Evolutionary conservation across 2,888 invertebrate species (phyloP), one percentile per base, ranked within the genome.

Genomic region (Leptopilina syphax): DNA sequence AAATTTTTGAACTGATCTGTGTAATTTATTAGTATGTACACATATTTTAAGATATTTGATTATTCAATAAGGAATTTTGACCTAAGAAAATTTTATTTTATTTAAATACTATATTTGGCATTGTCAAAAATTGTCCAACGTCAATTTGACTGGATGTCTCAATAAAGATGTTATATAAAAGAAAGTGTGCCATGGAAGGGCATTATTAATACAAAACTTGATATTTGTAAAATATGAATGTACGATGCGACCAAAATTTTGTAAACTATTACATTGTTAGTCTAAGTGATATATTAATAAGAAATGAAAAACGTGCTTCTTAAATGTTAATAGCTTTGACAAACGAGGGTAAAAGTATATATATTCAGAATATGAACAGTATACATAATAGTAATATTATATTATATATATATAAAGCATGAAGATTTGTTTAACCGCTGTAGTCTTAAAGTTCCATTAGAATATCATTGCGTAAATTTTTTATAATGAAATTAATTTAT

Each of bases 211-310:
- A 60, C 18, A 18, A 60, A n/a, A 18, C 60, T 1, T 18, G 18
- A 8, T 18, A 6, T 18, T 60, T 60, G 60, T 60, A 60, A 18
- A 60, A 47, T 47, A 47, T 47, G 9, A 47, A 47, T 60, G 60
- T 60, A 60, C 60, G 60, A 60, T 60, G 18, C 60, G n/a, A 60
- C 18, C 60, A 60, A 60, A 18, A 60, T 60, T 60, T 60, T 60
- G 60, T 60, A 60, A 4, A 13, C 5, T 57, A 57, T 57, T 57
- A 57, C 2, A 57, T 57, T 57, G 13, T 57, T 57, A 57, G 13
- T 57, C 57, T n/a, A 57, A 57, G 13, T 57, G 5, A 57, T n/a
- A n/a, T 57, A 57, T 57, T n/a, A 60, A 60, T 18, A 47, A 47
- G 0, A 60, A 60, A 60, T 60, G 1, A 60, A 60, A 60, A 60